Conservation (phyloP, 2,797 vertebrate species). For the Clamator glandarius region DNA sequence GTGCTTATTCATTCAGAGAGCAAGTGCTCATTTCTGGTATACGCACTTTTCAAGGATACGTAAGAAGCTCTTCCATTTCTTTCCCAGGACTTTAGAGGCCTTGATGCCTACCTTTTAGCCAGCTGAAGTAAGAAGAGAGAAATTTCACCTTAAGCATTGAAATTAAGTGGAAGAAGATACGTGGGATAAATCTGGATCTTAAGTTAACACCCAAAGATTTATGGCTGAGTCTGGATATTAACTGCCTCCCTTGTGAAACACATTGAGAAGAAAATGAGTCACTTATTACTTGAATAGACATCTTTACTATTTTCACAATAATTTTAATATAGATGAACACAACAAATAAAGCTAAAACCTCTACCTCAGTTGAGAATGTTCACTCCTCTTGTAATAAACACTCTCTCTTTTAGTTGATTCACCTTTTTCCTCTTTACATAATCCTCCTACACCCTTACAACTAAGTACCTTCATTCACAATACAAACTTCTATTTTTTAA, state of each 20-base stretch:
- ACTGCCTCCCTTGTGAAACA: not conserved
- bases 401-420: not conserved
- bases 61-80: not conserved
- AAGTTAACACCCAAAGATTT: not conserved
- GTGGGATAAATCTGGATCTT: not conserved
- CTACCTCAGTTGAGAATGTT: not conserved
- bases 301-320: not conserved
- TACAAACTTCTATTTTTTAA: not conserved
- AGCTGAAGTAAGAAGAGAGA: not conserved
- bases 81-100: not conserved
- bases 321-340: not conserved
- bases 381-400: not conserved
- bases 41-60: accelerated
- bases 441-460: not conserved
- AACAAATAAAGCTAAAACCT: not conserved
- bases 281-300: not conserved
- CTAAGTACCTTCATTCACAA: not conserved
- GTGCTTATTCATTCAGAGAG: accelerated
- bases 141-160: not conserved
- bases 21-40: not conserved
- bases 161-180: not conserved
- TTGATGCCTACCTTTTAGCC: not conserved
- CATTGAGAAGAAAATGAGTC: not conserved
- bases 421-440: not conserved
- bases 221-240: not conserved